A percentile compares a stretch with the other conserved stretches of the same genome.
Conservation (phyloP, 1,140 invertebrate genomes). For the Macrobrachium rosenbergii region DNA sequence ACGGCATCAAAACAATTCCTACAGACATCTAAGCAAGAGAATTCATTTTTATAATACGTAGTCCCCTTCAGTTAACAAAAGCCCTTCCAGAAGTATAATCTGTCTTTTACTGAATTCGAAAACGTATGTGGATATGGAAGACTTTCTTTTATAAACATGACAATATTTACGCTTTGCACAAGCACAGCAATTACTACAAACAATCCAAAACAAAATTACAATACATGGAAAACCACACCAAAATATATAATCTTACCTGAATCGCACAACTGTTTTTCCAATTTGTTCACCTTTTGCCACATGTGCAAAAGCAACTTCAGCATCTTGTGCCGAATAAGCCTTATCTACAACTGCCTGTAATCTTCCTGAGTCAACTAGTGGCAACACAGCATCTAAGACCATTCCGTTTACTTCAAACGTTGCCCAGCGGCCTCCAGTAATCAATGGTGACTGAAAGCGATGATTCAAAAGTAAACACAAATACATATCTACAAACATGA, state of each 20-base stretch:
- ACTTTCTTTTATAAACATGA: too few species aligned
- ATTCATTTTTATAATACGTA: too few species aligned
- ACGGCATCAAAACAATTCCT: too few species aligned
- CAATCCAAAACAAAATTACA: neutral
- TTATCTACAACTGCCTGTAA: slow-evolving; percentile 76
- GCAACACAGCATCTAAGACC: slow-evolving; percentile 73
- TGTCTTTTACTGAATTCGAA: too few species aligned
- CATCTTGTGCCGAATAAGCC: slow-evolving; percentile 79
- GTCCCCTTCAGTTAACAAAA: too few species aligned
- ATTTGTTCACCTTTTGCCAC: slow-evolving; percentile 77
- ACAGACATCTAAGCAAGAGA: too few species aligned
- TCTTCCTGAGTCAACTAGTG: slow-evolving; percentile 74
- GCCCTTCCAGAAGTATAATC: too few species aligned
- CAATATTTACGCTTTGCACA: too few species aligned
- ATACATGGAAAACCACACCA: neutral
- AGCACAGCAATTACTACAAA: neutral
- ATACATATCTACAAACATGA: neutral
- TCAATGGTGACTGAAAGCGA: slow-evolving; percentile 47
- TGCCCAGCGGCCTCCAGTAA: slow-evolving; percentile 46
- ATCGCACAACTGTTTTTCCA: slow-evolving; percentile 82
- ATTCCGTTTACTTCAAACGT: slow-evolving; percentile 62
- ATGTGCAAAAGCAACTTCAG: slow-evolving; percentile 79
- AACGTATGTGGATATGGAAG: too few species aligned
- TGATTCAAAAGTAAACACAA: slow-evolving; percentile 39
- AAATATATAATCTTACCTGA: slow-evolving; percentile 72